Percentiles rank a stretch among this genome's conserved stretches.
Evolutionary conservation across 2,113 vertebrate species (phyloP).

Genomic region (Gymnobelideus leadbeateri): DNA sequence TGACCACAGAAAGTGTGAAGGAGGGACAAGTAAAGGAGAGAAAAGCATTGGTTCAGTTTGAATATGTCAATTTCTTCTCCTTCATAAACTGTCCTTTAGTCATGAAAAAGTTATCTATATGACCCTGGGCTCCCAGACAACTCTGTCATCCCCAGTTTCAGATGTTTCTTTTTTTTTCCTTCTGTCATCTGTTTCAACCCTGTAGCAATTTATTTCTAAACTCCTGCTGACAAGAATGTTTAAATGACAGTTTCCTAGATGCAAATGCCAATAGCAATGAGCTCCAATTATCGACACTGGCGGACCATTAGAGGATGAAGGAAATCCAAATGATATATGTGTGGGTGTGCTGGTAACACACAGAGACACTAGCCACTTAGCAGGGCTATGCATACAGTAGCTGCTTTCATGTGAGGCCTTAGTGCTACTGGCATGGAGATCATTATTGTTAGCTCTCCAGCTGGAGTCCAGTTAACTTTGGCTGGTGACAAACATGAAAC

Average conservation of each 20-base stretch:
- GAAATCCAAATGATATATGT: constrained; percentile 54
- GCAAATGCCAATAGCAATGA: constrained; percentile 69
- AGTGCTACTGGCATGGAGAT: constrained; percentile 76
- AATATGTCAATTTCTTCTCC: neutral
- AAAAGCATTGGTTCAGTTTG: neutral
- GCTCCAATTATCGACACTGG: constrained; percentile 57
- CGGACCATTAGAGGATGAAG: constrained; percentile 65
- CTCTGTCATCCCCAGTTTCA: neutral
- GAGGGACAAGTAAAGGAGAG: neutral
- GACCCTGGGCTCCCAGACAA: neutral
- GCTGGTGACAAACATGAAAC: constrained; percentile 77
- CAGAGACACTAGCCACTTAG: constrained; percentile 53
- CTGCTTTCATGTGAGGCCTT: constrained; percentile 13
- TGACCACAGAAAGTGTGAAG: neutral
- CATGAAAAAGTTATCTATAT: neutral
- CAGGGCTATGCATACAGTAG: neutral
- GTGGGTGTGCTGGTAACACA: constrained; percentile 67
- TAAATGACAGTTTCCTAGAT: constrained; percentile 59
- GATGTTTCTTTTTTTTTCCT: neutral
- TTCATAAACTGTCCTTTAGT: neutral
- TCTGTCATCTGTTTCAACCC: neutral
- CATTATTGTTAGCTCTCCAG: constrained; percentile 77
- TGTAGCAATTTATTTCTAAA: constrained; percentile 29
- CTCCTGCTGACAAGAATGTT: neutral
- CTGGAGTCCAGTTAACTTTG: constrained; percentile 77